A percentile compares a stretch with the other conserved stretches of the same genome.
phyloP scores from a whole-genome alignment of 1,140 invertebrate species.

The Drosophila kepulauana region DNA sequence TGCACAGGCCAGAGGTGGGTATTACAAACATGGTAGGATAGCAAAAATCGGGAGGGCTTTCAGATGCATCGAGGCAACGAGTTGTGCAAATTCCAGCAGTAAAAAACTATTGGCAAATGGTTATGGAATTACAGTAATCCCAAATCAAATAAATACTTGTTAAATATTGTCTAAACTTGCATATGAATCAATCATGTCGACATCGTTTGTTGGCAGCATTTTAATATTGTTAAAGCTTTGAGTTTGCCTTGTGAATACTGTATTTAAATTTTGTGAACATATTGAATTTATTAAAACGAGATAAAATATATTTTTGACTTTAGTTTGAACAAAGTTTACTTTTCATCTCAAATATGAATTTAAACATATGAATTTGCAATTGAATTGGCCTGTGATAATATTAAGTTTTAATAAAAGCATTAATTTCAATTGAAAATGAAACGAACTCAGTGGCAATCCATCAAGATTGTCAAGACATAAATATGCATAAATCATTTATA shows the following conservation, averaged over 20 bases:
- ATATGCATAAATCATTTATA: no score
- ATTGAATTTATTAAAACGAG: no score
- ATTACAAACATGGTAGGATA: background rate
- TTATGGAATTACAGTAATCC: constrained; percentile 1
- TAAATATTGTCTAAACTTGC: constrained; percentile 5
- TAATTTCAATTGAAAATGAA: background rate
- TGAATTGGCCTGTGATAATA: no score
- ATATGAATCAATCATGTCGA: constrained; percentile 4
- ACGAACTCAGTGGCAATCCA: background rate
- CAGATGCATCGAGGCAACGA: background rate
- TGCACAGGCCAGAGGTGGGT: constrained; percentile 13
- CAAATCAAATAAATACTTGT: constrained; percentile 13
- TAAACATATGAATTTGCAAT: no score
- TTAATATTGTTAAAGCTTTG: background rate
- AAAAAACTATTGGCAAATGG: constrained; percentile 2
- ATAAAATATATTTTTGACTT: no score
- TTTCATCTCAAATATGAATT: no score
- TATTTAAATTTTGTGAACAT: no score
- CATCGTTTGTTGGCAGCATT: background rate
- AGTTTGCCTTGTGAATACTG: no score
- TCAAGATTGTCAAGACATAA: background rate
- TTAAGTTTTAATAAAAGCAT: background rate
- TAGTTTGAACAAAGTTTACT: no score
- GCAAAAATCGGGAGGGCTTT: background rate
- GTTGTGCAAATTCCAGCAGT: background rate